A percentile compares a stretch with the other conserved stretches of the same genome.
Evolutionary conservation across 1,140 invertebrate genomes (phyloP).

Genomic region (Elymnias hypermnestra): DNA sequence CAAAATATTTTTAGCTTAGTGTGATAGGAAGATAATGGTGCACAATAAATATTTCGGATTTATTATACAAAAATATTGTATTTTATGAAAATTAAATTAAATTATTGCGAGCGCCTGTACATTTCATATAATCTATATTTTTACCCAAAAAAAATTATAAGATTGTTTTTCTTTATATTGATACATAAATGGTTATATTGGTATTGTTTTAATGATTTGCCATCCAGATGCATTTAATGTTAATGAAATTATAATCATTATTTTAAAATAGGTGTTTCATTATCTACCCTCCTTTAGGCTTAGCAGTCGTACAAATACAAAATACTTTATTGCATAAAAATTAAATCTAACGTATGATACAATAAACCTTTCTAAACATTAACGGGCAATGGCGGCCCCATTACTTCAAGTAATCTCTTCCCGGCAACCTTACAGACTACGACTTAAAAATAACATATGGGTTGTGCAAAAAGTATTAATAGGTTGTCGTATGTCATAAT

Average conservation of each 20-base stretch:
- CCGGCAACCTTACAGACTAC: no score
- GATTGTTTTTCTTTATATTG: conserved; percentile 9
- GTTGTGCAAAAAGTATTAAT: no score
- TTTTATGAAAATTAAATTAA: not conserved
- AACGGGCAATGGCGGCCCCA: no score
- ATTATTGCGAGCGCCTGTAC: conserved; percentile 13
- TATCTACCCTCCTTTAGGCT: not conserved
- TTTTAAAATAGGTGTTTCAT: conserved; percentile 16
- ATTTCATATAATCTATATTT: conserved; percentile 13
- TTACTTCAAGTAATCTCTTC: no score
- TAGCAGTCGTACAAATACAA: no score
- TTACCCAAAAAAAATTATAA: conserved; percentile 9
- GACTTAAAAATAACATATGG: no score
- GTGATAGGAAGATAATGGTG: no score
- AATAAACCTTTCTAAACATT: no score
- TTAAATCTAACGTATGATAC: no score
- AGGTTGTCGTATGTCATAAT: no score
- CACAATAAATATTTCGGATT: conserved; percentile 5
- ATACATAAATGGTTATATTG: conserved; percentile 8
- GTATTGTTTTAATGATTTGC: conserved; percentile 18
- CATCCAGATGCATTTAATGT: conserved; percentile 21
- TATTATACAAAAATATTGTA: not conserved
- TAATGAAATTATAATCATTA: conserved; percentile 22
- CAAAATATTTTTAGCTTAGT: no score
- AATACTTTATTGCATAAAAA: no score